Evolutionary conservation across 2,113 vertebrate species (phyloP), one percentile per base, ranked within the genome.

Genomic region (Ageneiosus marmoratus): DNA sequence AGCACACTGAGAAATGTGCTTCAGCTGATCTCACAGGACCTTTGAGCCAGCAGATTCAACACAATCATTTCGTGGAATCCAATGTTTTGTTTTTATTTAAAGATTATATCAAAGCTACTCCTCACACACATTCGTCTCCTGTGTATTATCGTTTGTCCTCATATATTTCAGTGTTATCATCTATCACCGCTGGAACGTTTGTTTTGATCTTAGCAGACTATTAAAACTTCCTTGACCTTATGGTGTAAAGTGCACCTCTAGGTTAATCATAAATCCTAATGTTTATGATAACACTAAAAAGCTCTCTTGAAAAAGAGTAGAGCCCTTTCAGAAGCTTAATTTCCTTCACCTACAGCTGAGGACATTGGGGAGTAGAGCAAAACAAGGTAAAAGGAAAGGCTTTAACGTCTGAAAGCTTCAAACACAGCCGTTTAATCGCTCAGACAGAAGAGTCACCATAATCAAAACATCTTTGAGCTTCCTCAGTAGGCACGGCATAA

Each of bases 401-500:
- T 34, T 22, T 37, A 15, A 18, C 44, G 80, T 18, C 48, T 56
- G 50, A 11, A 55, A 41, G 22, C 29, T 24, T 86, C n/a, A 34
- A 13, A 53, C 29, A 77, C 44, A 16, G 16, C 27, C 20, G 63
- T 8, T 63, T 37, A 72, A 77, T 55, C 46, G 34, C 15, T 34
- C 29, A 15, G 69, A 51, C 80, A 22, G 32, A 70, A 69, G 63
- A 82, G 75, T 69, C 56, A 53, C 13, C 44, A 24, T 60, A 63
- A 75, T 75, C 44, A 46, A 24, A 34, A 24, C 5, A 56, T 16
- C 55, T 48, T 41, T 81, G 27, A 37, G 78, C 48, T 82, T 85
- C 75, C 81, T 82, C 79, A 46, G 63, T 22, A 51, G 58, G 24
- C 16, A 32, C 63, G 34, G 48, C 70, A 85, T 77, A 85, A 87